These are phyloP conservation scores for Podarcis lilfordi DNA, from an alignment of 2,797 vertebrate species.

Conservation along the genomic window DNA sequence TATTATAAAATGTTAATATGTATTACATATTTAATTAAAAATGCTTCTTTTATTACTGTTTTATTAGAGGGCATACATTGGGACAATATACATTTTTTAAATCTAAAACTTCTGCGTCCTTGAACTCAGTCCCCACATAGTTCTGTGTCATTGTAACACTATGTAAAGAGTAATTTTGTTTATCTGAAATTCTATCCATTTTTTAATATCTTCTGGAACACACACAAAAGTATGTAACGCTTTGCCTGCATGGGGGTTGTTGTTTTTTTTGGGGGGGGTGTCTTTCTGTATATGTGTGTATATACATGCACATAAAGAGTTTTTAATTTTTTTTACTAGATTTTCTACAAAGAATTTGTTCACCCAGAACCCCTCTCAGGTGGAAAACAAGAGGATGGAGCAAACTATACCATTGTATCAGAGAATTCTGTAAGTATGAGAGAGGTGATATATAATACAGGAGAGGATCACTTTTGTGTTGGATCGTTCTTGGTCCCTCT, in stretches of 20 bases:
- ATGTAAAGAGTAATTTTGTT: not conserved
- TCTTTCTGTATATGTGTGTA: not conserved
- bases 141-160: not conserved
- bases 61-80: not conserved
- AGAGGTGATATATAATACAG: not conserved
- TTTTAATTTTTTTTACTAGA: conserved; percentile 65
- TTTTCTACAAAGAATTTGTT: conserved; percentile 84
- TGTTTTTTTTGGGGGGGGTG: not conserved
- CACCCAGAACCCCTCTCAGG: conserved; percentile 83
- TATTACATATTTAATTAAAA: not conserved
- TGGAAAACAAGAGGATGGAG: conserved; percentile 78
- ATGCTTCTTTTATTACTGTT: conserved; percentile 1
- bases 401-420: conserved; percentile 67
- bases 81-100: not conserved
- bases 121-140: not conserved
- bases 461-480: not conserved
- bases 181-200: not conserved
- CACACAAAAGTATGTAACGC: not conserved
- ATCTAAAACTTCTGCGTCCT: not conserved
- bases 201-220: not conserved
- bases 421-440: conserved; percentile 76
- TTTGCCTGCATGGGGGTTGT: not conserved
- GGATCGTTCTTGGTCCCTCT: not conserved
- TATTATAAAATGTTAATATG: too few species aligned
- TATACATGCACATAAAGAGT: not conserved